Percentiles rank a stretch among this genome's conserved stretches.
phyloP scores from a whole-genome alignment of 2,888 invertebrate species.

The Eupeodes luniger region DNA sequence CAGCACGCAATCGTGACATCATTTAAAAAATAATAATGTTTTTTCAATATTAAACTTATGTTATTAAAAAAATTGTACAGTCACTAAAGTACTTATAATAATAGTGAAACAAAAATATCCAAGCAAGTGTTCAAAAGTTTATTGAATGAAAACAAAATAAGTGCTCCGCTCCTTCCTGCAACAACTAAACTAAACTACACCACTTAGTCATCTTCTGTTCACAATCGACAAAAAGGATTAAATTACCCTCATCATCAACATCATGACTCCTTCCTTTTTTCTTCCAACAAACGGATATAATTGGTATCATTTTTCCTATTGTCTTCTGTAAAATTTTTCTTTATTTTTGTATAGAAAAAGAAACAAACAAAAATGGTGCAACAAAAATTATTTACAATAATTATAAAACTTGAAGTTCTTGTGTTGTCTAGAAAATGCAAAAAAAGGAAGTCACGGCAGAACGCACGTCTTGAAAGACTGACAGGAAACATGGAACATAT shows the following conservation, averaged over 20 bases:
- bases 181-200: not conserved
- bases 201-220: constrained; percentile 57
- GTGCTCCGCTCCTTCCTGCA: not conserved
- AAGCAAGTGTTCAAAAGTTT: constrained; percentile 61
- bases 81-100: not conserved
- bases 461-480: constrained; percentile 60
- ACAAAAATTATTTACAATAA: constrained; percentile 17
- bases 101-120: constrained; percentile 8
- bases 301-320: constrained; percentile 56
- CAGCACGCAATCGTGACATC: constrained; percentile 70
- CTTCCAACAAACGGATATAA: constrained; percentile 45
- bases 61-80: constrained; percentile 6
- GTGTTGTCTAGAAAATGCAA: not conserved
- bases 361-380: not conserved
- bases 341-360: not conserved
- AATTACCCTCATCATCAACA: constrained; percentile 57
- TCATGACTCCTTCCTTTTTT: not conserved
- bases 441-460: constrained; percentile 70
- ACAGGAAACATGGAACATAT: constrained; percentile 18
- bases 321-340: constrained; percentile 43
- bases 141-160: constrained; percentile 13
- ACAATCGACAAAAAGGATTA: constrained; percentile 71
- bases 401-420: constrained; percentile 40
- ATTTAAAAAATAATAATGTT: constrained; percentile 25
- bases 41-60: not conserved